A percentile compares a stretch with the other conserved stretches of the same genome.
These are phyloP conservation scores for Phenganax stokvisi DNA, from an alignment of 92 coral and sea anemone genomes.

Conservation along the genomic window DNA sequence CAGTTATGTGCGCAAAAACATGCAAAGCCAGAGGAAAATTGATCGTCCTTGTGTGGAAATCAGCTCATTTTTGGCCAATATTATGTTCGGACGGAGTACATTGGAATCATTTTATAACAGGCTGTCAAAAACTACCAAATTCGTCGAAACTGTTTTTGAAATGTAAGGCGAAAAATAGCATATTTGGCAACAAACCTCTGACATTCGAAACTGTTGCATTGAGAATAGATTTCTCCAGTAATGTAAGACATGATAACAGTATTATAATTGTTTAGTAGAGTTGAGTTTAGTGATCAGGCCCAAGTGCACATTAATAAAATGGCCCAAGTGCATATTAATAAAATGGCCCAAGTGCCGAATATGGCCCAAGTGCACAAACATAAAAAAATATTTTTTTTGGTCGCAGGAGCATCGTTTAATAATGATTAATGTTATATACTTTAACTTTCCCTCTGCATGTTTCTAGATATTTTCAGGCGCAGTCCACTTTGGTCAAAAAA, in stretches of 20 bases:
- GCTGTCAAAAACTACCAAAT: slow-evolving; percentile 38
- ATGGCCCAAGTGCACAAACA: not conserved
- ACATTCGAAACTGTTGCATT: slow-evolving; percentile 41
- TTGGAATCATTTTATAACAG: slow-evolving; percentile 50
- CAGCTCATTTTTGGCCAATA: slow-evolving; percentile 53
- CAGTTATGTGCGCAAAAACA: slow-evolving; percentile 28
- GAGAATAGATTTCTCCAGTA: slow-evolving; percentile 38
- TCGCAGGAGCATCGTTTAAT: not conserved
- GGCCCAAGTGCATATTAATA: slow-evolving; percentile 2
- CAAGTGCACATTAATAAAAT: not conserved
- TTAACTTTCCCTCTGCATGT: not conserved
- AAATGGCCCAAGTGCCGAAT: not conserved
- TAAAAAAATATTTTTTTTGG: not conserved
- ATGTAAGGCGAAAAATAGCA: slow-evolving; percentile 36
- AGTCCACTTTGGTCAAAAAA: not conserved
- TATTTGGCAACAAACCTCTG: slow-evolving; percentile 42
- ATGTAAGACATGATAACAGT: too few relatives aligned
- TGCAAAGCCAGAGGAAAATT: slow-evolving; percentile 44
- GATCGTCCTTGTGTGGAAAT: slow-evolving; percentile 52
- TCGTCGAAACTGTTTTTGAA: slow-evolving; percentile 24
- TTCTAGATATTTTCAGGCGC: not conserved
- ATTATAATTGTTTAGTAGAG: too few relatives aligned
- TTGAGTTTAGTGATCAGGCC: too few relatives aligned
- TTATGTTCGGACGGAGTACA: slow-evolving; percentile 50
- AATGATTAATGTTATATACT: not conserved